Evolutionary conservation across 2,113 vertebrate genomes (phyloP).

Genomic region (Microtus montanus): DNA sequence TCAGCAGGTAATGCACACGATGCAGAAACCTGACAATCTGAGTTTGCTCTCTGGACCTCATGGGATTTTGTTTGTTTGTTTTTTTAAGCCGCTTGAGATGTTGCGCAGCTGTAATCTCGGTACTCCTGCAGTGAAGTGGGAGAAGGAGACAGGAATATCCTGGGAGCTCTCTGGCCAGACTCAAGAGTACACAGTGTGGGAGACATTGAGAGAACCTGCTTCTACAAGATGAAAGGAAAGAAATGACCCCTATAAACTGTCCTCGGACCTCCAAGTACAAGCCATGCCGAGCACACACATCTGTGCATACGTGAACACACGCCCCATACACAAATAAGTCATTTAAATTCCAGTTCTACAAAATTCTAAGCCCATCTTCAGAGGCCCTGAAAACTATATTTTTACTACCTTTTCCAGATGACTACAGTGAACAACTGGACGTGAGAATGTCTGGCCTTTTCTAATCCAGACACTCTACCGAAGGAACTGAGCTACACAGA

Average conservation of each 20-base stretch:
- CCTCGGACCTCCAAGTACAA: background rate
- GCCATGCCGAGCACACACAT: background rate
- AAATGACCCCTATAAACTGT: background rate
- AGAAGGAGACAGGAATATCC: background rate
- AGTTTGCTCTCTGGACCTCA: background rate
- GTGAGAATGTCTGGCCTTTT: background rate
- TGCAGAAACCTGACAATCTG: background rate
- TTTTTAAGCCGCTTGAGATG: background rate
- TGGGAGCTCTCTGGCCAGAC: background rate
- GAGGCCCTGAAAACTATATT: background rate
- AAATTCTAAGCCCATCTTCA: background rate
- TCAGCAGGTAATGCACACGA: background rate
- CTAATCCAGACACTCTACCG: background rate
- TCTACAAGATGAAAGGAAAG: background rate
- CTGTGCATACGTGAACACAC: background rate
- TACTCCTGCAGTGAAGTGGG: too few species aligned
- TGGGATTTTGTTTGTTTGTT: background rate
- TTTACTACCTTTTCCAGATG: background rate
- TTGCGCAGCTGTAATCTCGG: background rate
- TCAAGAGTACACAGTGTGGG: background rate
- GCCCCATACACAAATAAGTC: too few species aligned
- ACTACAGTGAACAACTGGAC: background rate
- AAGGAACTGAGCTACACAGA: slow-evolving; percentile 4
- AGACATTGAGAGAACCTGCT: background rate
- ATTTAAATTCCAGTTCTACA: background rate